Conservation (phyloP, 2,888 invertebrate species). For the Folsomia manolachei region DNA sequence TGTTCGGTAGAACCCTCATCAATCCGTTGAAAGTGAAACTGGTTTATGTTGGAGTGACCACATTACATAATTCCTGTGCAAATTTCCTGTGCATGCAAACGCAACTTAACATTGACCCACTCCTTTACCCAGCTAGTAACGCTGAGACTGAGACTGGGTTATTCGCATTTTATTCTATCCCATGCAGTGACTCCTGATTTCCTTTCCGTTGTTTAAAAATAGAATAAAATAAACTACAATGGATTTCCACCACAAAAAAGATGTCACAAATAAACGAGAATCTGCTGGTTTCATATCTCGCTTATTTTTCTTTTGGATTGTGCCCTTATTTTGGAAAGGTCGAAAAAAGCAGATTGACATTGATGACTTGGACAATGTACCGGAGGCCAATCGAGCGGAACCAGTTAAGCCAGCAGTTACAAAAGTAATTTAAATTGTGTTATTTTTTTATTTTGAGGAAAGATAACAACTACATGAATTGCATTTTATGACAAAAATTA, state of each 20-base stretch:
- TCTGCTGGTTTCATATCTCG: conserved; percentile 63
- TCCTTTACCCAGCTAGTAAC: neutral
- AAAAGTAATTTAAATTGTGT: neutral
- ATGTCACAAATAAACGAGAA: conserved; percentile 61
- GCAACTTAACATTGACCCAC: too few relatives aligned
- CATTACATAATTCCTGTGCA: too few relatives aligned
- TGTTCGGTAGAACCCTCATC: neutral
- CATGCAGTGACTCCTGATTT: too few relatives aligned
- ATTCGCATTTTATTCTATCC: neutral
- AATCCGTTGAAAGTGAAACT: neutral
- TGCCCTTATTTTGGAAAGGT: conserved; percentile 73
- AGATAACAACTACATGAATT: neutral
- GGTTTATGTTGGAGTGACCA: neutral
- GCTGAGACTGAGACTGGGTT: neutral
- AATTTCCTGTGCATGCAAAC: too few relatives aligned
- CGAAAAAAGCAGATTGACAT: conserved; percentile 68
- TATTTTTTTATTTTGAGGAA: conserved; percentile 50
- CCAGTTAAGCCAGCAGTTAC: conserved; percentile 19
- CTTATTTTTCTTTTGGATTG: conserved; percentile 70
- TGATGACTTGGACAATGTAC: conserved; percentile 70
- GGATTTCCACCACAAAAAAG: conserved; percentile 55
- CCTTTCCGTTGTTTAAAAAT: too few relatives aligned
- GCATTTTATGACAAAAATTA: too few relatives aligned
- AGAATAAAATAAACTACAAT: conserved; percentile 28
- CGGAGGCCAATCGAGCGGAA: conserved; percentile 67